Base-by-base conservation (phyloP, 2,113 vertebrate genomes). In the Anarrhichthys ocellatus region DNA sequence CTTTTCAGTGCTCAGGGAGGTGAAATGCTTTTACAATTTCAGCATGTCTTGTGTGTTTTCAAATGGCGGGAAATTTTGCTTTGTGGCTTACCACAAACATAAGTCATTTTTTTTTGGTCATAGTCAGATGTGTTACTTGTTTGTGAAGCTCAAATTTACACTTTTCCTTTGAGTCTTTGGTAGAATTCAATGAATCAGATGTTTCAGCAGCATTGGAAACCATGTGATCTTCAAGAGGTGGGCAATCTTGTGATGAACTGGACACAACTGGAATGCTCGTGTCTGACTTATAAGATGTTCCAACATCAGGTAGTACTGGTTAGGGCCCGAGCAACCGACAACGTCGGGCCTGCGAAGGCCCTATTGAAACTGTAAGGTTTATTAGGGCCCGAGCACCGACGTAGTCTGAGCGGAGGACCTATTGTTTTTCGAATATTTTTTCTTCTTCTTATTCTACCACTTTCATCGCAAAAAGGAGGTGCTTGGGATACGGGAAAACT, bases 61-160 rank as follows among this genome's bases (percentile, higher is more conserved):
- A 83, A 27, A 32, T 83, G 66, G n/a, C 8, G 32, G 2, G 32
- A 32, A 48, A 73, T 52, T 83, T 73, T 78, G 10, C 44, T 78
- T 62, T 73, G 63, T 36, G 76, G 63, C 7, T 74, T 50, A 62
- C 76, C 63, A 74, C 82, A 79, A 46, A 84, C 3, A 22, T n/a
- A 72, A 32, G 24, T 50, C 36, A 20, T 46, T 74, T 50, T 50
- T 74, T 9, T 20, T 36, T n/a, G 20, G 36, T 36, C 13, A 65
- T 6, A 15, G 22, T 29, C 50, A 67, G 8, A 9, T 61, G 3
- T 38, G 13, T 1, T 29, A 27, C 34, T 46, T 48, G 9, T 42
- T 14, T 18, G 32, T 34, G 32, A 38, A 38, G 6, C 38, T 29
- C 18, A 14, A 29, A 3, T 73, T 59, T 6, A 38, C 7, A 44